Evolutionary conservation across 2,888 invertebrate species (phyloP).

Genomic region (Acanthosoma haemorrhoidale): DNA sequence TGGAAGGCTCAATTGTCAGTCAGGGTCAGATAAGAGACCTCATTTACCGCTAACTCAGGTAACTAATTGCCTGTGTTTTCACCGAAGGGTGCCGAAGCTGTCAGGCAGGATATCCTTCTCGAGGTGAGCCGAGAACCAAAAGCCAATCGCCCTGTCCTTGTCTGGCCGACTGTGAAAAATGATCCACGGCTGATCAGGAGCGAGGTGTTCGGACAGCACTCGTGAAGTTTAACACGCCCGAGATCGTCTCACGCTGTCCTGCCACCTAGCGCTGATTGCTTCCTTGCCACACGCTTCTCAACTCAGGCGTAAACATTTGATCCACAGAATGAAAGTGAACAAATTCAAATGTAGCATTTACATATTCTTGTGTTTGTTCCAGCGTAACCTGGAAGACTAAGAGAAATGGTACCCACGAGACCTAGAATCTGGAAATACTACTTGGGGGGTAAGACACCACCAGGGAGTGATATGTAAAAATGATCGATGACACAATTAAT

Average conservation of each 20-base stretch:
- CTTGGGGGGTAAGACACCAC: too few species aligned
- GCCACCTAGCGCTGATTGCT: background rate
- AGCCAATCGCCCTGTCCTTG: conserved; percentile 2
- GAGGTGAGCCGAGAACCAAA: conserved; percentile 8
- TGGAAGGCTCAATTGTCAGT: too few species aligned
- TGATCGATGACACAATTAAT: too few species aligned
- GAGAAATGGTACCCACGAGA: too few species aligned
- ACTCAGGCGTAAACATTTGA: background rate
- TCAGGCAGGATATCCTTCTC: background rate
- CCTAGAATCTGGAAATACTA: too few species aligned
- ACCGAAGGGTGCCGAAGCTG: background rate
- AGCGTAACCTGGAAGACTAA: too few species aligned
- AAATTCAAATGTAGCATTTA: too few species aligned
- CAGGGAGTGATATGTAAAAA: too few species aligned
- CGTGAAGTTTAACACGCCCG: background rate
- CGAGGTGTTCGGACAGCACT: conserved; percentile 3
- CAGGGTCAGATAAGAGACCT: too few species aligned
- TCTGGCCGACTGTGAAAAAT: conserved; percentile 2
- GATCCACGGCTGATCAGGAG: conserved; percentile 1
- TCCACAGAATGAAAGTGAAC: too few species aligned
- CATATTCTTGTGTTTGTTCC: background rate
- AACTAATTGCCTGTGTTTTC: background rate
- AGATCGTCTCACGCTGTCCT: background rate
- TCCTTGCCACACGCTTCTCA: background rate
- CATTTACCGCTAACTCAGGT: too few species aligned